These are phyloP conservation scores for Ictalurus furcatus DNA, from an alignment of 2,113 vertebrate species.

Conservation along the genomic window DNA sequence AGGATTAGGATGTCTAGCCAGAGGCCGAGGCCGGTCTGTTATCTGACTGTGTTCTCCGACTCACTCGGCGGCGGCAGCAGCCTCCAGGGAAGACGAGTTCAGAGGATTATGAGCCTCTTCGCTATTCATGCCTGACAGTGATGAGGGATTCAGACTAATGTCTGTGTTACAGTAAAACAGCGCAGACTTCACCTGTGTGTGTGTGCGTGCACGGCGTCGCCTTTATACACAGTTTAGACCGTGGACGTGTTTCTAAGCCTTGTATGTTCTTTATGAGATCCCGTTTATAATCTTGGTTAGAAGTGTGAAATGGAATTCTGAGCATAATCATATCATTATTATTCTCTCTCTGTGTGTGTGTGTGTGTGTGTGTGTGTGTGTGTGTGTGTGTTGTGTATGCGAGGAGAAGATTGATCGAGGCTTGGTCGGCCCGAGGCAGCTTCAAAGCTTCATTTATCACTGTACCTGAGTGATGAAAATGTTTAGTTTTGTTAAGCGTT, in stretches of 20 bases:
- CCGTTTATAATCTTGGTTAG: neutral
- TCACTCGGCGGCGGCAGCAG: neutral
- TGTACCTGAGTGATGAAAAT: conserved; percentile 31
- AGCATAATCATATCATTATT: neutral
- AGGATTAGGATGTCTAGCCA: conserved; percentile 52
- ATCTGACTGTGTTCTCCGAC: conserved; percentile 42
- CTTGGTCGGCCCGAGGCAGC: conserved; percentile 39
- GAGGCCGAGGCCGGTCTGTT: conserved; percentile 36
- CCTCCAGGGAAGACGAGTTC: conserved; percentile 26
- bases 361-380: conserved; percentile 10
- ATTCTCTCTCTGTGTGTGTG: neutral
- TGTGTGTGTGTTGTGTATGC: neutral
- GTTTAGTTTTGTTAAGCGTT: conserved; percentile 25
- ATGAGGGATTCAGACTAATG: conserved; percentile 12
- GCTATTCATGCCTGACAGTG: conserved; percentile 37
- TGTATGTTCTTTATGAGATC: neutral
- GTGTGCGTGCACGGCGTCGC: too few relatives aligned
- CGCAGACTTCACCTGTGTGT: neutral
- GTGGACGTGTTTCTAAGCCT: neutral
- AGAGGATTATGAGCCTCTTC: conserved; percentile 43
- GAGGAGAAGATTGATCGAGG: conserved; percentile 47
- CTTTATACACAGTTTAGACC: neutral
- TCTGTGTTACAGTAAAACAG: neutral
- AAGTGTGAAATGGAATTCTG: neutral
- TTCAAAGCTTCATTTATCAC: conserved; percentile 53